A percentile compares a stretch with the other conserved stretches of the same genome.
Conservation (phyloP, 2,797 vertebrate genomes). For the Tokudaia muenninki region DNA sequence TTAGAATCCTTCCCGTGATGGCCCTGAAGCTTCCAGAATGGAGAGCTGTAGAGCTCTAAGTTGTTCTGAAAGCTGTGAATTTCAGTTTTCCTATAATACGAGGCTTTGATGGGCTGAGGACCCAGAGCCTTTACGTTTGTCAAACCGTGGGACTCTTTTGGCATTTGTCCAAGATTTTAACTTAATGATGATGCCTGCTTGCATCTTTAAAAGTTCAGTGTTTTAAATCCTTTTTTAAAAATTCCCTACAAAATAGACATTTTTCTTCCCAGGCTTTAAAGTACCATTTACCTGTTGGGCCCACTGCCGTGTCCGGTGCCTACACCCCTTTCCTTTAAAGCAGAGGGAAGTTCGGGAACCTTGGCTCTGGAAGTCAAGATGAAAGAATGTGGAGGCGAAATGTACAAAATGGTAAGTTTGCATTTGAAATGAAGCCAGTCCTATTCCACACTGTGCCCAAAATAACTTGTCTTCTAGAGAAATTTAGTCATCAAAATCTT, state of each 20-base stretch:
- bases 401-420: conserved; percentile 64
- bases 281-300: background rate
- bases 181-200: conserved; percentile 58
- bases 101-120: conserved; percentile 18
- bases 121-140: conserved; percentile 51
- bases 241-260: conserved; percentile 7
- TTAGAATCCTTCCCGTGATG: background rate
- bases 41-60: background rate
- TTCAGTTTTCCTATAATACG: conserved; percentile 39
- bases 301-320: background rate
- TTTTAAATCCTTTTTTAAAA: conserved; percentile 34
- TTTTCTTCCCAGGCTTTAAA: conserved; percentile 25
- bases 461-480: conserved; percentile 76
- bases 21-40: conserved; percentile 13
- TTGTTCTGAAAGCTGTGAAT: conserved; percentile 72
- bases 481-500: conserved; percentile 73
- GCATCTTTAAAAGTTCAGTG: conserved; percentile 22
- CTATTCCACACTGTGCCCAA: conserved; percentile 65
- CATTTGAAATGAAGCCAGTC: conserved; percentile 70
- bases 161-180: conserved; percentile 65
- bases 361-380: background rate
- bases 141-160: background rate
- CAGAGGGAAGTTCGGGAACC: background rate
- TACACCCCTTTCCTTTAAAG: background rate
- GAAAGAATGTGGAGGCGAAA: conserved; percentile 22